A percentile compares a stretch with the other conserved stretches of the same genome.
These are phyloP conservation scores for Cyclina sinensis DNA, from an alignment of 1,140 invertebrate genomes.

Conservation along the genomic window DNA sequence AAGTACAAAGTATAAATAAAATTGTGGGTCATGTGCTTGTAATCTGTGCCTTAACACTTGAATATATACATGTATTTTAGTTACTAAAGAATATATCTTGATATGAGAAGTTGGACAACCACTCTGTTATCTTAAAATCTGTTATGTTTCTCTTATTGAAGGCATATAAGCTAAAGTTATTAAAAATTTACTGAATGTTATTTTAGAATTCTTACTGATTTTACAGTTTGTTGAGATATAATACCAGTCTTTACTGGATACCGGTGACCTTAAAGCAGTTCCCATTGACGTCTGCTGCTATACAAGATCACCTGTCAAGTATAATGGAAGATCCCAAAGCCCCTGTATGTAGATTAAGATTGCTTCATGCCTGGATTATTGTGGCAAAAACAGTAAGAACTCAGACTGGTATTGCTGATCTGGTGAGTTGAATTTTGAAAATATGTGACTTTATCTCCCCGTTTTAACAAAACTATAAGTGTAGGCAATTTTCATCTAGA, in stretches of 20 bases:
- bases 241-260: conserved; percentile 79
- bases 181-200: background rate
- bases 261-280: conserved; percentile 76
- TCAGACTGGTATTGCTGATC: conserved; percentile 39
- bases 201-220: background rate
- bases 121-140: no score
- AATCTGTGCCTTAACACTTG: no score
- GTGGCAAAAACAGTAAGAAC: conserved; percentile 71
- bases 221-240: conserved; percentile 74
- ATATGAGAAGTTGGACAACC: no score
- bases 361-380: conserved; percentile 77
- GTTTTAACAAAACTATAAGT: no score
- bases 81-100: no score
- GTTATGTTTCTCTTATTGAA: no score
- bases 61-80: no score
- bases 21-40: no score
- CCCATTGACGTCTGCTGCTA: conserved; percentile 55
- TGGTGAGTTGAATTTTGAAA: conserved; percentile 64
- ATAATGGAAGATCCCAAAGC: conserved; percentile 26
- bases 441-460: no score
- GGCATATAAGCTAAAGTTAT: background rate
- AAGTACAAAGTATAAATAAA: no score
- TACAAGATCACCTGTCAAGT: conserved; percentile 53
- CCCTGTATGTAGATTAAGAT: background rate
- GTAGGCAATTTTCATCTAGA: no score